Evolutionary conservation across 2,888 invertebrate genomes (phyloP).

Genomic region (Ophioninae sp.): DNA sequence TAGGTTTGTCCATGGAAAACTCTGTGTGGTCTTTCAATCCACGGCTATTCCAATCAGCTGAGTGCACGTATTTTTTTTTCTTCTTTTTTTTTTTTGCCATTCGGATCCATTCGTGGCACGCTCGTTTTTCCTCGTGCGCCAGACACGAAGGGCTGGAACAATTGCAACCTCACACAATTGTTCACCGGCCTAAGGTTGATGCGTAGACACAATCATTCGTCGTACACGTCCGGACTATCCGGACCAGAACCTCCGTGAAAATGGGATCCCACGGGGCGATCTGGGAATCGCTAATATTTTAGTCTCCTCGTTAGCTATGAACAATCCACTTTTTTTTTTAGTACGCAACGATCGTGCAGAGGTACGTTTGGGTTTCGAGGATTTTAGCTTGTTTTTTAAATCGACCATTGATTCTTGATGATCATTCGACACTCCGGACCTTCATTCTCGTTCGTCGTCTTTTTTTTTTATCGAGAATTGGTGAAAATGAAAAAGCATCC

Average conservation of each 20-base stretch:
- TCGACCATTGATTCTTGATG: too few species aligned
- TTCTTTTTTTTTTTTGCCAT: constrained; percentile 9
- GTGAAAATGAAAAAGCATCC: too few species aligned
- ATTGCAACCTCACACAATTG: constrained; percentile 38
- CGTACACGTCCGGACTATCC: not conserved
- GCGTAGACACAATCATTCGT: constrained; percentile 7
- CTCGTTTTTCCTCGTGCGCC: constrained; percentile 22
- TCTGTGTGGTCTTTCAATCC: constrained; percentile 36
- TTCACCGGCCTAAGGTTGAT: constrained; percentile 15
- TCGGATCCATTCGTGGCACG: constrained; percentile 23
- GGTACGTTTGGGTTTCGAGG: too few species aligned
- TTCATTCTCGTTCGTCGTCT: too few species aligned
- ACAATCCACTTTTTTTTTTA: not conserved
- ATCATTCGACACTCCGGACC: too few species aligned
- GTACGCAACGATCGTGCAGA: too few species aligned
- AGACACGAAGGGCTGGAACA: constrained; percentile 32
- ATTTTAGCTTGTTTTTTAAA: too few species aligned
- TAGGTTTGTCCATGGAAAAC: not conserved
- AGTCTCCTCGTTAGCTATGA: not conserved
- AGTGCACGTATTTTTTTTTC: constrained; percentile 43
- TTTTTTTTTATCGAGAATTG: too few species aligned
- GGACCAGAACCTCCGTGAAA: not conserved
- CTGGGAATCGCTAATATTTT: not conserved
- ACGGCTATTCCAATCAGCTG: constrained; percentile 58
- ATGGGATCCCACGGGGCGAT: not conserved